Evolutionary conservation across 1,140 invertebrate genomes (phyloP), one percentile per base, ranked within the genome.

Genomic region (Spodoptera frugiperda): DNA sequence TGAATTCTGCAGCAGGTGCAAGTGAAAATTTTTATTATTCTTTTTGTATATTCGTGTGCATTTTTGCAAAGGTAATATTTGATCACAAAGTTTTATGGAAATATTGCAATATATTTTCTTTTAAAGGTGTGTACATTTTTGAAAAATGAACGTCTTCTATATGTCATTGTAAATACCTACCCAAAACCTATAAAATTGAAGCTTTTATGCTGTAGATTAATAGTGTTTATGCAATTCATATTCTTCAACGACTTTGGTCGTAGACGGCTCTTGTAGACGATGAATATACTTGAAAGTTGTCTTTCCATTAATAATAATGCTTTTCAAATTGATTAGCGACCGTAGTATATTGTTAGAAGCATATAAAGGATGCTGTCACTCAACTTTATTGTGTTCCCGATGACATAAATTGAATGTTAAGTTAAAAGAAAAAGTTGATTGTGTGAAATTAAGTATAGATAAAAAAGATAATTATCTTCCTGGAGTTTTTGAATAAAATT

Each of bases 401-500:
- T 21, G 19, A 30, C 14, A 15, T 59, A 33, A 65, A n/a, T 49
- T 17, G 21, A 65, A 48, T 14, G 61, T 15, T 59, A 33, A 65
- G 8, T 65, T 17, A 49, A 65, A 65, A 48, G 61, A 65, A 65
- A 65, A 49, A n/a, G 39, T 65, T 11, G 57, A 14, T 49, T n/a
- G 61, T 17, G 61, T 65, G 17, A 48, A 65, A 48, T 46, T 8
- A 65, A 48, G 61, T 19, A 8, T 25, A 65, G 61, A 65, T 65
- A 9, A 65, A 65, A 25, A 25, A 25, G 0, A 25, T 25, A 25
- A 25, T 25, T 25, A 25, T 25, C 25, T 25, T 25, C 25, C 25
- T 25, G 25, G 25, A 25, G 25, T 25, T 25, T 25, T 25, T 0
- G 25, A 25, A 25, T 25, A 25, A 25, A 25, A 0, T 25, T 25